These are phyloP conservation scores for Lasioglossum zephyrum DNA, from an alignment of 2,888 invertebrate genomes.

Conservation along the genomic window DNA sequence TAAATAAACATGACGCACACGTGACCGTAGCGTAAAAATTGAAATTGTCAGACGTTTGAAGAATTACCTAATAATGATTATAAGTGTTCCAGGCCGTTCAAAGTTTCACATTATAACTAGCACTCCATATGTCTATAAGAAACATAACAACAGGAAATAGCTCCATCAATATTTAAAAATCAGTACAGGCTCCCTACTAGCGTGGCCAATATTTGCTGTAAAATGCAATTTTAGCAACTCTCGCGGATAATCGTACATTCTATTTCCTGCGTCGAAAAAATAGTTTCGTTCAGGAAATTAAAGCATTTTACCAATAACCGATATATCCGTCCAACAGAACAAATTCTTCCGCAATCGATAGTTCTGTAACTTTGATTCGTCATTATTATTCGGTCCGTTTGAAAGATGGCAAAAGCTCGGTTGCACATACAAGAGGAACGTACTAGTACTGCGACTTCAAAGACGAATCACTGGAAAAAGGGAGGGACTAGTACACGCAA, in stretches of 20 bases:
- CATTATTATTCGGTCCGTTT: not conserved
- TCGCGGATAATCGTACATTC: not conserved
- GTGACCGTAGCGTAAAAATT: too few species aligned
- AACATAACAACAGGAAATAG: not conserved
- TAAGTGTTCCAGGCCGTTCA: not conserved
- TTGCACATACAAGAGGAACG: not conserved
- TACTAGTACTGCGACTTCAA: not conserved
- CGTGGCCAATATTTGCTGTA: not conserved
- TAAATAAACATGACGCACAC: too few species aligned
- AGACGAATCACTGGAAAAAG: not conserved
- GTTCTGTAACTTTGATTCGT: not conserved
- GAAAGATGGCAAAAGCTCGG: not conserved
- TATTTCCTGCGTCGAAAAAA: not conserved
- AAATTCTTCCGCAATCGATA: not conserved
- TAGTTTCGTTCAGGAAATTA: not conserved
- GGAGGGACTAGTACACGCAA: conserved; percentile 4
- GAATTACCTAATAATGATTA: too few species aligned
- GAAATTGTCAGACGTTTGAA: too few species aligned
- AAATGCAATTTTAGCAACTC: not conserved
- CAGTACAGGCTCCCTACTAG: not conserved
- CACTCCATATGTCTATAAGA: not conserved
- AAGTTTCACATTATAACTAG: not conserved
- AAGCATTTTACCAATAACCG: conserved; percentile 6
- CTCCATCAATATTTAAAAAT: not conserved
- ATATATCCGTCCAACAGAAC: not conserved